Conservation (phyloP, 1,140 invertebrate genomes). For the Cydia fagiglandana region DNA sequence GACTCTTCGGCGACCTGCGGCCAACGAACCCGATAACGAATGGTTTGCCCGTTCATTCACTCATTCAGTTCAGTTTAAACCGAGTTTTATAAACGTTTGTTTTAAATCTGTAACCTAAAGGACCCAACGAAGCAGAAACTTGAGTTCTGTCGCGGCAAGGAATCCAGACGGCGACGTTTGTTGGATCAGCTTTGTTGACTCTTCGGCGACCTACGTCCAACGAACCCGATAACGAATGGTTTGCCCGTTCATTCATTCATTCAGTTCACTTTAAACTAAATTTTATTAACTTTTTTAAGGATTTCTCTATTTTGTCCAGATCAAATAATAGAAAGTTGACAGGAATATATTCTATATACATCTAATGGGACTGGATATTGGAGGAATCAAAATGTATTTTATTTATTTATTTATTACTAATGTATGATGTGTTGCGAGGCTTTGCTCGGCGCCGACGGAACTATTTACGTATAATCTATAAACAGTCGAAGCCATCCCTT, state of each 20-base stretch:
- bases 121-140: no score
- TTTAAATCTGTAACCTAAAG: no score
- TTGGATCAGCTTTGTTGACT: conserved; percentile 27
- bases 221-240: conserved; percentile 10
- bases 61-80: neutral
- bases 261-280: neutral
- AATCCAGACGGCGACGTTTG: neutral
- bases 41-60: neutral
- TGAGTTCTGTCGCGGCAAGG: neutral
- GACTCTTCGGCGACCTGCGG: conserved; percentile 6
- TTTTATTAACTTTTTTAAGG: neutral
- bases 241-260: neutral
- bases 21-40: conserved; percentile 20
- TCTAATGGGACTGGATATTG: no score
- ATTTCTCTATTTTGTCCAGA: no score
- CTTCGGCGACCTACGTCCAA: conserved; percentile 3
- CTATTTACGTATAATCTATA: no score
- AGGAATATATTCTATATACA: no score
- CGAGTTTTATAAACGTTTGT: neutral
- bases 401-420: no score
- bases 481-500: no score
- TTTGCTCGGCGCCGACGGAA: no score
- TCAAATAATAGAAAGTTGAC: no score
- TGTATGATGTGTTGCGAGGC: no score
- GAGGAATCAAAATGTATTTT: no score